Conservation (phyloP, 2,888 invertebrate genomes). For the Digitonthophagus gazella region DNA sequence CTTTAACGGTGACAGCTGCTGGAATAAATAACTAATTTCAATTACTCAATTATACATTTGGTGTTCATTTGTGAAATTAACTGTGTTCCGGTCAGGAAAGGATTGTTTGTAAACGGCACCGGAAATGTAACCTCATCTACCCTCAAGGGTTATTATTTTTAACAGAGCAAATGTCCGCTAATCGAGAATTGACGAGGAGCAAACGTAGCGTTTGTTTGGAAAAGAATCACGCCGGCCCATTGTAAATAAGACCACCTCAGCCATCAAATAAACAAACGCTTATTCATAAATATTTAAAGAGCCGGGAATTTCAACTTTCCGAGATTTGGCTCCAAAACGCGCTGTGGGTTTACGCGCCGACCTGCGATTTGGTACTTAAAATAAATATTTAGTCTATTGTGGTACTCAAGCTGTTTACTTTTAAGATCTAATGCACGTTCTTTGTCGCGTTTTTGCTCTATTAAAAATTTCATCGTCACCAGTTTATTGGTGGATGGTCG, state of each 20-base stretch:
- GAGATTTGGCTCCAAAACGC: constrained; percentile 12
- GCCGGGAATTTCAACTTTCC: constrained; percentile 3
- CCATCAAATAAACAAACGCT: not conserved
- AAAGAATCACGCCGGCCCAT: not conserved
- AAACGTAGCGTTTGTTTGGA: constrained; percentile 3
- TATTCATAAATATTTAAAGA: not conserved
- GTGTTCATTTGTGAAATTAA: not conserved
- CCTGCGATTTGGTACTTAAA: constrained; percentile 12
- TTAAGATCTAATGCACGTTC: not conserved
- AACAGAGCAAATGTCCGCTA: not conserved
- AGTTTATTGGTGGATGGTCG: not conserved
- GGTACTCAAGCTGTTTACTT: not conserved
- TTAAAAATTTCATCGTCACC: not conserved
- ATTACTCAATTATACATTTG: not conserved
- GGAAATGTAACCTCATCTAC: not conserved
- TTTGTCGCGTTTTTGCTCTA: not conserved
- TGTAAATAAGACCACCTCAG: not conserved
- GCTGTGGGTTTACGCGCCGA: constrained; percentile 3
- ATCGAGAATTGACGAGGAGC: constrained; percentile 3
- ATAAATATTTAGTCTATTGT: constrained; percentile 22
- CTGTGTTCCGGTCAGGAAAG: not conserved
- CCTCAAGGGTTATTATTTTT: not conserved
- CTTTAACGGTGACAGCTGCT: not conserved
- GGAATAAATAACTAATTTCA: not conserved
- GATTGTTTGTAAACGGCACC: not conserved